phyloP scores from a whole-genome alignment of 2,797 vertebrate genomes.

The Gallirallus australis region DNA sequence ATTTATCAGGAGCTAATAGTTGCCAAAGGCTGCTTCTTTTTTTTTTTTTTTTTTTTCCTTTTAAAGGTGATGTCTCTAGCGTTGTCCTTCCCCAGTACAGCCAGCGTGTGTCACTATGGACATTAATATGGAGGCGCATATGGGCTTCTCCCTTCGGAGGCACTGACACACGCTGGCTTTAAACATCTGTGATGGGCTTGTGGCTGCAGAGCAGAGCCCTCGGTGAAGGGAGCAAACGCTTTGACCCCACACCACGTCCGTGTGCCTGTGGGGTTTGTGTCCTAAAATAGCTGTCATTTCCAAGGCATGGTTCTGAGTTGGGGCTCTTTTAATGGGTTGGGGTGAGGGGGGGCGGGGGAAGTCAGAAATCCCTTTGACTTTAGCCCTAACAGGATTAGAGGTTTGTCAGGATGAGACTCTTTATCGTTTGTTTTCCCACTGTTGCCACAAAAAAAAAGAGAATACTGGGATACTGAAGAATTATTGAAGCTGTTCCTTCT shows the following conservation, averaged over 20 bases:
- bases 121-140: conserved; percentile 4
- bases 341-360: neutral
- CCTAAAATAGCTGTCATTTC: neutral
- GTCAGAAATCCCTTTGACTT: neutral
- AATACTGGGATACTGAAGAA: neutral
- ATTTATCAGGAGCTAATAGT: conserved; percentile 56
- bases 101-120: conserved; percentile 79
- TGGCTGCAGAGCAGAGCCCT: neutral
- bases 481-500: neutral
- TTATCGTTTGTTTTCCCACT: neutral
- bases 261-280: neutral
- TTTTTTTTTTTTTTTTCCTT: neutral
- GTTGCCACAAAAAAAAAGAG: neutral
- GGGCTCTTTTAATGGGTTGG: neutral
- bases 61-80: neutral
- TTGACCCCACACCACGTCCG: neutral
- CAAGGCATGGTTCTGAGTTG: neutral
- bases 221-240: neutral
- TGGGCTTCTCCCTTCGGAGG: neutral
- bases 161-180: conserved; percentile 14
- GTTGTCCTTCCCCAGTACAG: conserved; percentile 56
- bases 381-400: neutral
- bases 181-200: neutral
- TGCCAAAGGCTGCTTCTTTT: neutral
- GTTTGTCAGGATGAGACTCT: neutral